A percentile compares a stretch with the other conserved stretches of the same genome.
Conservation (phyloP, 2,888 invertebrate species). For the Cephus pulcher region DNA sequence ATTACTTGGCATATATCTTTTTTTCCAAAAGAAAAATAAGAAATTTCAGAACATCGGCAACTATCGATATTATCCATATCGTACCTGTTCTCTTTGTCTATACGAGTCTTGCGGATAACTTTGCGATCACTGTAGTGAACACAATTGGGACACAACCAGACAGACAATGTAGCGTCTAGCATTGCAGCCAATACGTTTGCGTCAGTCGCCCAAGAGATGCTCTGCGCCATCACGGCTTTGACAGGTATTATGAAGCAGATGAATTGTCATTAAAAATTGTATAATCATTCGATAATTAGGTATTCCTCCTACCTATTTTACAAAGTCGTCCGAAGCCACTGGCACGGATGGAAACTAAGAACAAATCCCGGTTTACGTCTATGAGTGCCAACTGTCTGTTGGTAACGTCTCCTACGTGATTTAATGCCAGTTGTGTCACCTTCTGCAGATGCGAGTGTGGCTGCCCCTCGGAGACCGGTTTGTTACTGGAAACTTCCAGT, state of each 20-base stretch:
- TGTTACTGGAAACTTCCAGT: conserved; percentile 83
- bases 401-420: conserved; percentile 82
- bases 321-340: conserved; percentile 60
- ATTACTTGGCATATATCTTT: conserved; percentile 44
- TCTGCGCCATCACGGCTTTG: conserved; percentile 75
- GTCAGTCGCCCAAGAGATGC: conserved; percentile 78
- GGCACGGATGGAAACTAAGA: conserved; percentile 79
- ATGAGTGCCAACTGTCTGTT: conserved; percentile 89
- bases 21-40: conserved; percentile 58
- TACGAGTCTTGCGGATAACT: conserved; percentile 70
- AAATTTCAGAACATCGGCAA: conserved; percentile 11
- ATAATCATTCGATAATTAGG: neutral
- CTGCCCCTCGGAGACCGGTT: conserved; percentile 80
- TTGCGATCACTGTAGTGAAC: conserved; percentile 71
- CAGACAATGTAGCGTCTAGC: conserved; percentile 80
- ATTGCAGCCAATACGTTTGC: conserved; percentile 84
- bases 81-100: conserved; percentile 66
- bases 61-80: neutral
- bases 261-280: neutral
- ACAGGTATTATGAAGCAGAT: neutral
- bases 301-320: conserved; percentile 55
- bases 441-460: conserved; percentile 82
- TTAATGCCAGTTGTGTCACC: conserved; percentile 85
- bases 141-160: conserved; percentile 79
- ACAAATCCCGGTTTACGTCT: conserved; percentile 90